phyloP scores from a whole-genome alignment of 2,113 vertebrate species.

The Scartelaos histophorus region DNA sequence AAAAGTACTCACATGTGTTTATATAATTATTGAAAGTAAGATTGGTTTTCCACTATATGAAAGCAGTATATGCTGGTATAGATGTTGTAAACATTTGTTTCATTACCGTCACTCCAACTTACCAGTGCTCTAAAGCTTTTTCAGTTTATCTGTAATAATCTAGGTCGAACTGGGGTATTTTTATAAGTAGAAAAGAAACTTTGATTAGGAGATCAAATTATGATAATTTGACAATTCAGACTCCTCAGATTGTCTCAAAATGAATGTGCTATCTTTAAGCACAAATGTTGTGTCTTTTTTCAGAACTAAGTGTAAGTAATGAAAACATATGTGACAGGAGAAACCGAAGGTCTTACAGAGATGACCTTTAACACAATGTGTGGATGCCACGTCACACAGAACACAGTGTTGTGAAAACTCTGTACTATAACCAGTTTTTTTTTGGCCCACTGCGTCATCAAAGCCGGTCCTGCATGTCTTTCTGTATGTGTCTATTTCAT shows the following conservation, averaged over 20 bases:
- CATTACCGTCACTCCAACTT: conserved; percentile 1
- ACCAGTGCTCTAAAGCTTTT: conserved; percentile 11
- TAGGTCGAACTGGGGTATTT: conserved; percentile 6
- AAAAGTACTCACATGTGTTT: not conserved
- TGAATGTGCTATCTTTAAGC: conserved; percentile 17
- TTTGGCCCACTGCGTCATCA: conserved; percentile 65
- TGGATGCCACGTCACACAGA: conserved; percentile 19
- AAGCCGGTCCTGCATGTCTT: conserved; percentile 52
- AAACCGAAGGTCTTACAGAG: conserved; percentile 38
- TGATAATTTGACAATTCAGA: not conserved
- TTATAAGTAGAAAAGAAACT: conserved; percentile 1
- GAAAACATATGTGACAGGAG: conserved; percentile 24
- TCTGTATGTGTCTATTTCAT: conserved; percentile 56
- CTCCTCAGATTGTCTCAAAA: conserved; percentile 4
- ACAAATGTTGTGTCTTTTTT: conserved; percentile 13
- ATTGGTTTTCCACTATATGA: not conserved
- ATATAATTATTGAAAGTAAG: not conserved
- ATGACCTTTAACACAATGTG: conserved; percentile 62
- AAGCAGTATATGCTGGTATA: conserved; percentile 5
- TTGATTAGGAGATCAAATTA: conserved; percentile 2
- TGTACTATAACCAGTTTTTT: conserved; percentile 41
- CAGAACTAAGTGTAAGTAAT: conserved; percentile 31
- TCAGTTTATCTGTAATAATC: conserved; percentile 31
- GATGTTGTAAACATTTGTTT: conserved; percentile 31
- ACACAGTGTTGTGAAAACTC: conserved; percentile 35